A percentile compares a stretch with the other conserved stretches of the same genome.
These are phyloP conservation scores for Euwallacea similis DNA, from an alignment of 1,140 invertebrate species.

Conservation along the genomic window DNA sequence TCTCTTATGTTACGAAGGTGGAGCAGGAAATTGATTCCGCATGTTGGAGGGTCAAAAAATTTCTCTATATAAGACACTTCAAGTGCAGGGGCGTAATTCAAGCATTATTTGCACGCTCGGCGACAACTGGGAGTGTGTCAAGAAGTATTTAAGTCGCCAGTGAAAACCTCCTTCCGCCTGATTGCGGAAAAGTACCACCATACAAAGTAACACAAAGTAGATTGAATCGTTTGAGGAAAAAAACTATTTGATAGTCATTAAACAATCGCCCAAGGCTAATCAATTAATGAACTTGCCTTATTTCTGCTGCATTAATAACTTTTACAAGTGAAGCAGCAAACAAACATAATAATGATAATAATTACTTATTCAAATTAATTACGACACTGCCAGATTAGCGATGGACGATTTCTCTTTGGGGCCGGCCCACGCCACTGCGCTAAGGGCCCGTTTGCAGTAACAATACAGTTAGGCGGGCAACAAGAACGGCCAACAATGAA, in stretches of 20 bases:
- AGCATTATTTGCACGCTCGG: background rate
- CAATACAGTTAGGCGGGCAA: slow-evolving; percentile 15
- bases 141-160: background rate
- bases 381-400: background rate
- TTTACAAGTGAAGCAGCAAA: background rate
- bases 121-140: background rate
- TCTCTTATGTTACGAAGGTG: background rate
- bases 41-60: too few relatives aligned
- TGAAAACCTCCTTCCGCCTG: background rate
- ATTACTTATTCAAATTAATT: slow-evolving; percentile 1
- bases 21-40: slow-evolving; percentile 7
- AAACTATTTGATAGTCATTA: slow-evolving; percentile 6
- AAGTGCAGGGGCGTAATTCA: background rate
- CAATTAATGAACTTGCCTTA: background rate
- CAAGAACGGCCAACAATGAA: slow-evolving; percentile 20
- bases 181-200: background rate
- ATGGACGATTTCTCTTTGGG: background rate
- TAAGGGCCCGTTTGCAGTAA: background rate
- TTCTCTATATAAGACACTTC: too few relatives aligned
- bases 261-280: background rate
- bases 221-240: background rate
- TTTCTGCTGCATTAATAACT: background rate
- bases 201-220: background rate
- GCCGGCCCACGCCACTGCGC: background rate
- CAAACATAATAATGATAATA: slow-evolving; percentile 1